Evolutionary conservation across 1,140 invertebrate species (phyloP).

Genomic region (Zaprionus nigranus): DNA sequence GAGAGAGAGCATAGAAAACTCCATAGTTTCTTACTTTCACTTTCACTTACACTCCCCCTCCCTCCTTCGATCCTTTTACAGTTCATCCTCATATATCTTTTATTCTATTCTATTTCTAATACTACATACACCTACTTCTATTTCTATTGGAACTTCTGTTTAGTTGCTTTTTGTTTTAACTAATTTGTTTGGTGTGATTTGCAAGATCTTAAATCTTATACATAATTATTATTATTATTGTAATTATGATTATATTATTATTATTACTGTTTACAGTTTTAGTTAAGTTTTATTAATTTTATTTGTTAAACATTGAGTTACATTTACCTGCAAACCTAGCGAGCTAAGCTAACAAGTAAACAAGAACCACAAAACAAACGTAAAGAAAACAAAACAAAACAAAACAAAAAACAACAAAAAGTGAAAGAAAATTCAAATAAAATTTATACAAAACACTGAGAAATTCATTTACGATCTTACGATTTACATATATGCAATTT

Average conservation of each 20-base stretch:
- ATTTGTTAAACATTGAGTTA: slow-evolving; percentile 75
- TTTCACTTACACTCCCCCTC: background rate
- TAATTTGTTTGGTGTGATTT: slow-evolving; percentile 78
- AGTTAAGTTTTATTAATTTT: slow-evolving; percentile 53
- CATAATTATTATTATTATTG: slow-evolving; percentile 67
- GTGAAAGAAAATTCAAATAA: slow-evolving; percentile 53
- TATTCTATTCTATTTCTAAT: slow-evolving; percentile 22
- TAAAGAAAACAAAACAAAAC: slow-evolving; percentile 41
- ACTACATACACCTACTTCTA: slow-evolving; percentile 18
- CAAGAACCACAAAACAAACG: slow-evolving; percentile 34
- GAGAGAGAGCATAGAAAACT: slow-evolving; percentile 11
- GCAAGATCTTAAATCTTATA: slow-evolving; percentile 74
- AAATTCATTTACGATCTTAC: slow-evolving; percentile 34
- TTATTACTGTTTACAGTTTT: slow-evolving; percentile 48
- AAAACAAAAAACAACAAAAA: slow-evolving; percentile 22
- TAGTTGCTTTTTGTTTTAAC: slow-evolving; percentile 58
- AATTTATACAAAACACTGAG: slow-evolving; percentile 54
- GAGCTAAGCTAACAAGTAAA: slow-evolving; percentile 54
- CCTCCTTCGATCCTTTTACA: slow-evolving; percentile 19
- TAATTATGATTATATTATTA: slow-evolving; percentile 55
- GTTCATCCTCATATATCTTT: slow-evolving; percentile 10
- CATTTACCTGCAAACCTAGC: slow-evolving; percentile 72
- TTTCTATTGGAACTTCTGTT: slow-evolving; percentile 35
- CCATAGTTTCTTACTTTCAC: slow-evolving; percentile 18
- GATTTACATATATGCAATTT: slow-evolving; percentile 16